Evolutionary conservation across 1,140 invertebrate genomes (phyloP).

Genomic region (Papilio polyxenes): DNA sequence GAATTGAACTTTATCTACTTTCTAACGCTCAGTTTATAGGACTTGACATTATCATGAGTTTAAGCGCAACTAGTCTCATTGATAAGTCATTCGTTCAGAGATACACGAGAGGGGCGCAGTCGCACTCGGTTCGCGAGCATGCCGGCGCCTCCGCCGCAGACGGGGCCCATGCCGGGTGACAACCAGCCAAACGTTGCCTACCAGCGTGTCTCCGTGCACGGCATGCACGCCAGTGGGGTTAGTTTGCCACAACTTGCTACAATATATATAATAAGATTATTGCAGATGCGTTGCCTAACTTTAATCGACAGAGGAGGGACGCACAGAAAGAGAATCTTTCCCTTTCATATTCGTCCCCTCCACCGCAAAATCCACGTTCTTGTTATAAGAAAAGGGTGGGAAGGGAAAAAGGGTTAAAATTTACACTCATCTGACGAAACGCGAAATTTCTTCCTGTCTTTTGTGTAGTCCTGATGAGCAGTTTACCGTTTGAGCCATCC

Average conservation of each 20-base stretch:
- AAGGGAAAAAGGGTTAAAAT: too few species aligned
- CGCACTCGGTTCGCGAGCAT: not conserved
- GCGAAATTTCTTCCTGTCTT: too few species aligned
- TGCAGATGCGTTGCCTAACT: not conserved
- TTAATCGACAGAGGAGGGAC: too few species aligned
- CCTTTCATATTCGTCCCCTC: too few species aligned
- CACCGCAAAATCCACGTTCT: too few species aligned
- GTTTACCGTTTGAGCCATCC: too few species aligned
- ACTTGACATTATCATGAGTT: not conserved
- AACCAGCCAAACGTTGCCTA: conserved; percentile 88
- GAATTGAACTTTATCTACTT: too few species aligned
- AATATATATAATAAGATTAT: not conserved
- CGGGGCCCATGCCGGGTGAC: conserved; percentile 43
- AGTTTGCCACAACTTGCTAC: not conserved
- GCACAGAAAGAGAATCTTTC: too few species aligned
- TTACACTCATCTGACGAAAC: too few species aligned
- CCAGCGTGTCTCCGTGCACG: conserved; percentile 93
- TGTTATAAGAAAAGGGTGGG: too few species aligned
- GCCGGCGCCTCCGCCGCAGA: not conserved
- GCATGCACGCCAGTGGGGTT: conserved; percentile 93
- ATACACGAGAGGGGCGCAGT: not conserved
- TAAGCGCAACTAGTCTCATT: not conserved
- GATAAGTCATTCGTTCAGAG: not conserved
- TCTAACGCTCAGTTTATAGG: too few species aligned
- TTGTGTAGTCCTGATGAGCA: too few species aligned